Percentiles rank a stretch among this genome's conserved stretches.
These are phyloP conservation scores for Tokudaia tokunoshimensis DNA, from an alignment of 2,797 vertebrate genomes.

Conservation along the genomic window DNA sequence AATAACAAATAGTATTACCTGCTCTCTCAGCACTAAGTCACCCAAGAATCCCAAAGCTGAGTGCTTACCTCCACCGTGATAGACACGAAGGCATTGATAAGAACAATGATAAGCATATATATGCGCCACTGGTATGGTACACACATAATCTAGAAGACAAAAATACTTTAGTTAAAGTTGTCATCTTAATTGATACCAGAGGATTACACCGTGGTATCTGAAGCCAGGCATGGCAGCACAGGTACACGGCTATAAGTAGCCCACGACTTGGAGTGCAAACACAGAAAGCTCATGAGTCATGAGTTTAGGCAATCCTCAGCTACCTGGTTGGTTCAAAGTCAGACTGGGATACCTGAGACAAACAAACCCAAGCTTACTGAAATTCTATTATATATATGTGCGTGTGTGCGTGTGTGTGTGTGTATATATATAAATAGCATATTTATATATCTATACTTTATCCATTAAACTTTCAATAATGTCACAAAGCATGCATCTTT, in stretches of 20 bases:
- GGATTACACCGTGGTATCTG: constrained; percentile 8
- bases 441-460: not conserved
- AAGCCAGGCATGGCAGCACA: not conserved
- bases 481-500: not conserved
- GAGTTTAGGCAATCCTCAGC: not conserved
- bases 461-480: constrained; percentile 24
- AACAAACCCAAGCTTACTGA: not conserved
- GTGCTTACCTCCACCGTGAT: constrained; percentile 94
- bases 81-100: constrained; percentile 92
- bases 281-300: not conserved
- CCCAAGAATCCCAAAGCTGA: constrained; percentile 7
- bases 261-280: not conserved
- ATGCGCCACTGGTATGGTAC: constrained; percentile 94
- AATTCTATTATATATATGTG: not conserved
- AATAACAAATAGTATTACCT: constrained; percentile 5
- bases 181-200: not conserved
- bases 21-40: not conserved
- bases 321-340: not conserved
- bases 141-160: constrained; percentile 92
- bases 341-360: not conserved
- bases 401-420: no score
- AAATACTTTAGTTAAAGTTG: constrained; percentile 48
- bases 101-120: constrained; percentile 91
- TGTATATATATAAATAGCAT: not conserved
- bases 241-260: not conserved